Conservation (phyloP, 1,140 invertebrate species). For the Antheraea pernyi region DNA sequence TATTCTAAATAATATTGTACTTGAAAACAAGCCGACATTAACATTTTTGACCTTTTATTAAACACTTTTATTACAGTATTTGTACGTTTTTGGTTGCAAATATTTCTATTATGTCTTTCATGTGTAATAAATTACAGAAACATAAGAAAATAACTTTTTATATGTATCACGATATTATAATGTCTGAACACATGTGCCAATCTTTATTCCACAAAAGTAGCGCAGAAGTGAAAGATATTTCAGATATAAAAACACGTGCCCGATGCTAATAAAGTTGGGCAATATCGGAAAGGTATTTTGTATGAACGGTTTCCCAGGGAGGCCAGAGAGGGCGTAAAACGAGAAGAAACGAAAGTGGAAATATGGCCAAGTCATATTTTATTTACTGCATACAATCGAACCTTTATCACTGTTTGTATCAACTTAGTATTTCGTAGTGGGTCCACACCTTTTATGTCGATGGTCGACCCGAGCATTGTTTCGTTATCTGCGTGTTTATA, state of each 20-base stretch:
- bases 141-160: constrained; percentile 42
- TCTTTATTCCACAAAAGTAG: constrained; percentile 56
- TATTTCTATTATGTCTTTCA: constrained; percentile 5
- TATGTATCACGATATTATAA: constrained; percentile 39
- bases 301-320: constrained; percentile 69
- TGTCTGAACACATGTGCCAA: constrained; percentile 45
- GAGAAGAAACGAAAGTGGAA: constrained; percentile 72
- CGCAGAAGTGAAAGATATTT: constrained; percentile 63
- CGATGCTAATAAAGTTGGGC: constrained; percentile 73
- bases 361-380: constrained; percentile 78
- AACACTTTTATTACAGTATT: no score
- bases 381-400: constrained; percentile 79
- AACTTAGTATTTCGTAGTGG: constrained; percentile 65
- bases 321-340: constrained; percentile 70
- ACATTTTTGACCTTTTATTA: neutral
- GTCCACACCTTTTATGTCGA: constrained; percentile 45
- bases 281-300: constrained; percentile 76
- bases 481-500: constrained; percentile 36
- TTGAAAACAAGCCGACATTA: neutral
- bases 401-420: constrained; percentile 76
- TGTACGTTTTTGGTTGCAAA: no score
- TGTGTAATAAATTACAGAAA: constrained; percentile 40
- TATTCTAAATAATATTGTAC: constrained; percentile 1
- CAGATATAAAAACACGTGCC: constrained; percentile 70
- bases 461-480: constrained; percentile 33